Base-by-base conservation (phyloP, 2,888 invertebrate genomes). In the Athripsodes cinereus region DNA sequence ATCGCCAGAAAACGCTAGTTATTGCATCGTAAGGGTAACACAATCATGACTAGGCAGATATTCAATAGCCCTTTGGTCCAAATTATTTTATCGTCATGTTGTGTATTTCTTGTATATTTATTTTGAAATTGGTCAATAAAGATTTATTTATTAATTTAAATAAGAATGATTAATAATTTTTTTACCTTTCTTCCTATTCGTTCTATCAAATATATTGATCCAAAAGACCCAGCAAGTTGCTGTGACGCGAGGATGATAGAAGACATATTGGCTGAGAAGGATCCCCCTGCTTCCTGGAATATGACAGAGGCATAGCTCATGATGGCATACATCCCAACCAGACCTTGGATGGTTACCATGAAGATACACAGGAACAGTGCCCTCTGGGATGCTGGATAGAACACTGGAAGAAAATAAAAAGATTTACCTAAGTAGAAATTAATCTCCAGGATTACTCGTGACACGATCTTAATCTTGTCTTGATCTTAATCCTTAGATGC, bases 311-410 rank as follows among this genome's bases (percentile, higher is more conserved):
- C 64, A 64, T 71, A 72, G 20, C 69, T 69, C 19, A 70, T 62
- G 22, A 72, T 67, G 11, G 70, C 69, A 48, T 69, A 68, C 21
- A 70, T 67, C 3, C 72, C 73, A 55, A 69, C 68, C 18, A 68
- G 66, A 54, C 72, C 71, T 55, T 72, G 71, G 35, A 69, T 67
- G 19, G 66, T 56, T 16, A 68, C 64, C 49, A 70, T 64, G 3
- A 65, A 63, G 11, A 69, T 55, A n/a, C 67, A 66, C n/a, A 70
- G 65, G 19, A 65, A 58, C 19, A 70, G 58, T 2, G 66, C 68
- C 61, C 63, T 65, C 22, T 66, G 61, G 5, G 66, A 64, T 2
- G 67, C 68, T 47, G 57, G 62, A 10, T 63, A 62, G 10, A 65
- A 55, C n/a, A 66, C 61, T 16, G 73, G 63, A 57, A 73, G 19